Percentiles rank a stretch among this genome's conserved stretches.
Evolutionary conservation across 2,888 invertebrate genomes (phyloP).

Genomic region (Girardia tigrina): DNA sequence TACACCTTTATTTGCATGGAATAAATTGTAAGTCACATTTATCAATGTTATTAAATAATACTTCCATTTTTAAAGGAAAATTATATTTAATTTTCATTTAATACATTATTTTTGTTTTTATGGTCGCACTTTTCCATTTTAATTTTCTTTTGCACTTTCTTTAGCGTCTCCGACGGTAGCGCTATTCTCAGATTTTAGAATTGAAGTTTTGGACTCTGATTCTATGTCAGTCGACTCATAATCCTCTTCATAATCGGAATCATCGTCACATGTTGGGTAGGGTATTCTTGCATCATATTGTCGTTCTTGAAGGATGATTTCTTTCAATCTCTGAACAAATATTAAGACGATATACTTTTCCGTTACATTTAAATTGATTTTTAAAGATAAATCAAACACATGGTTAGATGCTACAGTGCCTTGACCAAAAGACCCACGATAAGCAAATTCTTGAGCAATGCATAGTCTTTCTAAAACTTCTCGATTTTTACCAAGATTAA

Average conservation of each 20-base stretch:
- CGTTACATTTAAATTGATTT: background rate
- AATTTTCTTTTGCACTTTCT: too few relatives aligned
- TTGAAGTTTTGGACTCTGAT: too few relatives aligned
- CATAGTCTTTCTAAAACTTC: background rate
- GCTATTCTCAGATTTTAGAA: too few relatives aligned
- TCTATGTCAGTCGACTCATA: too few relatives aligned
- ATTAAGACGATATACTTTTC: background rate
- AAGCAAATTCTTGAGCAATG: background rate
- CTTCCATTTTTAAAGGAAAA: too few relatives aligned
- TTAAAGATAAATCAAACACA: conserved; percentile 25
- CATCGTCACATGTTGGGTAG: background rate
- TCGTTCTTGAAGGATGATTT: background rate
- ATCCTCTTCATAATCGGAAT: background rate
- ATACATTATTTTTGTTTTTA: too few relatives aligned
- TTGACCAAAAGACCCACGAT: background rate
- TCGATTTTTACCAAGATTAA: background rate
- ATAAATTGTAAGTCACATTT: too few relatives aligned
- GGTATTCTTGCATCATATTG: background rate
- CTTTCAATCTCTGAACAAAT: background rate
- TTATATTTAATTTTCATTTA: too few relatives aligned
- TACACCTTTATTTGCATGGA: too few relatives aligned
- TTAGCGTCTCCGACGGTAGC: too few relatives aligned
- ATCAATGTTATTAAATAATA: too few relatives aligned
- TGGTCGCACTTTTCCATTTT: too few relatives aligned
- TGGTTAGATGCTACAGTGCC: background rate